Conservation (phyloP, 1,140 invertebrate species). For the Daktulosphaira vitifoliae region DNA sequence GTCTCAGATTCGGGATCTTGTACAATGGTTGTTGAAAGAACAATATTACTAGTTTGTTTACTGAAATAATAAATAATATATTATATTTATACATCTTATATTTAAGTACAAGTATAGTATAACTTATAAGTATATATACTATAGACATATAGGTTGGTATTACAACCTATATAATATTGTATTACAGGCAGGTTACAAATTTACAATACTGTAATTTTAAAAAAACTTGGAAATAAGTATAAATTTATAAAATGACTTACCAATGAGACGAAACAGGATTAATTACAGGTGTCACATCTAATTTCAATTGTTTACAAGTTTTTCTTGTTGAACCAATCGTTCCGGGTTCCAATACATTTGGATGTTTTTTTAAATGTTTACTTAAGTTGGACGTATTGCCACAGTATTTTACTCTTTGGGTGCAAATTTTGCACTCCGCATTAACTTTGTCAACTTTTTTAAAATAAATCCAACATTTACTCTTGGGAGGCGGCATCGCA, state of each 20-base stretch:
- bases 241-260: background rate
- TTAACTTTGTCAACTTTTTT: conserved; percentile 11
- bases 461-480: too few relatives aligned
- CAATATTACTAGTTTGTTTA: conserved; percentile 3
- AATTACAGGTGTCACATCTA: background rate
- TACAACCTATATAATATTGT: background rate
- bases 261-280: background rate
- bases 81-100: too few relatives aligned
- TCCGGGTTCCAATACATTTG: background rate
- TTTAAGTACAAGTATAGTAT: too few relatives aligned
- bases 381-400: conserved; percentile 4
- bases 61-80: conserved; percentile 11
- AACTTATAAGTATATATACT: too few relatives aligned
- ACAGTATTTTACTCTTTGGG: conserved; percentile 2
- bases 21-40: conserved; percentile 1
- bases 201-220: background rate
- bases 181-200: background rate
- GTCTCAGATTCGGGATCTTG: conserved; percentile 4
- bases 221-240: background rate
- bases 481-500: too few relatives aligned
- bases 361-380: conserved; percentile 5
- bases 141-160: too few relatives aligned
- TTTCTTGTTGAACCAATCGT: background rate
- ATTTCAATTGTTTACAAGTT: background rate
- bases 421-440: conserved; percentile 5